Evolutionary conservation across 2,113 vertebrate genomes (phyloP).

Genomic region (Alaudala cheleensis): DNA sequence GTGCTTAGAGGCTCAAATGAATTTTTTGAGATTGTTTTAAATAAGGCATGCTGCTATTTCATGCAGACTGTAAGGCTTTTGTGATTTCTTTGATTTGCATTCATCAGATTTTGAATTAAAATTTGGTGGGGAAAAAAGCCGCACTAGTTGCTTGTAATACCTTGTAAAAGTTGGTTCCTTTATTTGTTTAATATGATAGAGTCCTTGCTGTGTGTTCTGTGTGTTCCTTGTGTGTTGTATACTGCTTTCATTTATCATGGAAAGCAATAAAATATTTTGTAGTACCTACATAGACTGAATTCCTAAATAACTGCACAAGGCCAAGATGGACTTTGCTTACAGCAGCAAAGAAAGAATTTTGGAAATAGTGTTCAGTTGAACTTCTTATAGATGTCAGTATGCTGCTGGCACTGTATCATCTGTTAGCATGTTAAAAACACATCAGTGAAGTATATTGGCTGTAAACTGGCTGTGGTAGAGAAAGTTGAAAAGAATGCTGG

Average conservation of each 20-base stretch:
- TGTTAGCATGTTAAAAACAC: neutral
- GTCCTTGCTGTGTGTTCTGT: neutral
- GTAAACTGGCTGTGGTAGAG: neutral
- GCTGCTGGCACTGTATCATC: neutral
- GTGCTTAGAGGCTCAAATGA: neutral
- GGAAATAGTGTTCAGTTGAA: neutral
- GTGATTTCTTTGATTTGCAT: neutral
- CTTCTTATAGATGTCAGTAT: neutral
- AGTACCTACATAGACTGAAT: neutral
- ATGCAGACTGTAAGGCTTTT: neutral
- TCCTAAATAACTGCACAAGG: neutral
- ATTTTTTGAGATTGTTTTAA: neutral
- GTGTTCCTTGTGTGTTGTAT: neutral
- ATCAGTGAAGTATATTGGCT: neutral
- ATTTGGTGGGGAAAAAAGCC: neutral
- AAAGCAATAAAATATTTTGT: neutral
- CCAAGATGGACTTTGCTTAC: neutral
- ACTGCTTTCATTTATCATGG: neutral
- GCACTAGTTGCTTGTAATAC: neutral
- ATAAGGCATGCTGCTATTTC: neutral
- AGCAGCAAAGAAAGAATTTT: neutral
- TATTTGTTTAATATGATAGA: neutral
- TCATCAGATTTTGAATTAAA: neutral
- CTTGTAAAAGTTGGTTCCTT: neutral
- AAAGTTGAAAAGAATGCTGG: neutral